Conservation (phyloP, 2,797 vertebrate genomes). For the Centropyge bicolor region DNA sequence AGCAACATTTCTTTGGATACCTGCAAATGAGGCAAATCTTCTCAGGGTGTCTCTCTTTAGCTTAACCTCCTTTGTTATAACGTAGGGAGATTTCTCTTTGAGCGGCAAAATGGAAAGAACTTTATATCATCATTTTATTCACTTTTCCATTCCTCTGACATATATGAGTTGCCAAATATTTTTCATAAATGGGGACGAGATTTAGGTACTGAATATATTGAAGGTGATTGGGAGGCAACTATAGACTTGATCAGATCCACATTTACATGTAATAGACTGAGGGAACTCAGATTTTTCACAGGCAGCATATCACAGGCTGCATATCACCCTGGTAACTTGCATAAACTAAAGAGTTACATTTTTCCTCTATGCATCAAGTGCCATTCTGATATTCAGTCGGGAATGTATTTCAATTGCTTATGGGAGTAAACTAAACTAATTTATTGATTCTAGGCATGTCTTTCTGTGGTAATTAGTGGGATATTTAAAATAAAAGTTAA, state of each 20-base stretch:
- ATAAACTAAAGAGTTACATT: not conserved
- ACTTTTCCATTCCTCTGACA: too few species aligned
- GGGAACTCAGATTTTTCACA: not conserved
- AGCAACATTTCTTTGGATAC: too few species aligned
- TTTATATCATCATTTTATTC: too few species aligned
- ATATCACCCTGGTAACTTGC: not conserved
- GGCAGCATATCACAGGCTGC: not conserved
- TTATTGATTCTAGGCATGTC: slow-evolving; percentile 5
- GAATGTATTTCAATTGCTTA: not conserved
- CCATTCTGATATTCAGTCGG: not conserved
- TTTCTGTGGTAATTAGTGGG: not conserved
- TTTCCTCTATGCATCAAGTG: not conserved
- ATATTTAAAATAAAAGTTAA: slow-evolving; percentile 12
- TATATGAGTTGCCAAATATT: too few species aligned
- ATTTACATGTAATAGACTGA: not conserved
- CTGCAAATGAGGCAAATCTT: too few species aligned
- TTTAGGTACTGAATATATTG: not conserved
- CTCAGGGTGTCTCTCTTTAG: too few species aligned
- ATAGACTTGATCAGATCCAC: not conserved
- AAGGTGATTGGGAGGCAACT: not conserved
- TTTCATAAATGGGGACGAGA: not conserved
- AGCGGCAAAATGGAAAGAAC: too few species aligned
- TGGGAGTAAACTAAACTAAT: not conserved
- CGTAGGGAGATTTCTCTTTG: too few species aligned
- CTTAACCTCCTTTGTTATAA: too few species aligned